These are phyloP conservation scores for Hoplias malabaricus DNA, from an alignment of 2,113 vertebrate genomes.

Conservation along the genomic window DNA sequence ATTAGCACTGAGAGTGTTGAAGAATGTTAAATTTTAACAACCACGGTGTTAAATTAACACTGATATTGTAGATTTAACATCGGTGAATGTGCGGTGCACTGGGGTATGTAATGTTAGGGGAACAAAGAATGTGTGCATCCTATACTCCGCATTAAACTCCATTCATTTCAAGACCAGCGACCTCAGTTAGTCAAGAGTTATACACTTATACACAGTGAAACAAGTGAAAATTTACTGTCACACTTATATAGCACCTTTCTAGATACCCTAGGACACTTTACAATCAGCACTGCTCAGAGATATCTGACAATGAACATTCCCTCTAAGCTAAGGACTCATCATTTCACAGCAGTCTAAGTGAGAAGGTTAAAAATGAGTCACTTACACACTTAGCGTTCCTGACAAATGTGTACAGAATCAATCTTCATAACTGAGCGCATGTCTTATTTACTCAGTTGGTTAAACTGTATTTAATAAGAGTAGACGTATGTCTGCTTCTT, in stretches of 20 bases:
- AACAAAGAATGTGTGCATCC: background rate
- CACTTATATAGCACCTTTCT: no score
- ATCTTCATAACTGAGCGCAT: background rate
- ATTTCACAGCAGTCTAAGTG: slow-evolving; percentile 20
- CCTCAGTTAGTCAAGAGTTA: no score
- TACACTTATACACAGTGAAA: background rate
- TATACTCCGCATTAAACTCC: background rate
- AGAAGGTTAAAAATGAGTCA: slow-evolving; percentile 34
- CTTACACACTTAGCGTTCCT: slow-evolving; percentile 10
- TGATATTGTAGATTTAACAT: no score
- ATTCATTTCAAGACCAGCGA: background rate
- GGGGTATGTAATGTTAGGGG: background rate
- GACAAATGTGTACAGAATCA: background rate
- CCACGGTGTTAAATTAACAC: no score
- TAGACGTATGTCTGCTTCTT: background rate
- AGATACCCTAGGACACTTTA: no score
- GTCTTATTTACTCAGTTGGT: background rate
- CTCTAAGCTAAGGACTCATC: background rate
- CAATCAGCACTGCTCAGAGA: no score
- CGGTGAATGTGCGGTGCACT: no score
- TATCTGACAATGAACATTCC: slow-evolving; percentile 14
- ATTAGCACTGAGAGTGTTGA: no score
- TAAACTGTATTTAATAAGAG: background rate
- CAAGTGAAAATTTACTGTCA: background rate
- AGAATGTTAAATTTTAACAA: no score